phyloP scores from a whole-genome alignment of 1,140 invertebrate genomes.

The Trachelipus rathkii region DNA sequence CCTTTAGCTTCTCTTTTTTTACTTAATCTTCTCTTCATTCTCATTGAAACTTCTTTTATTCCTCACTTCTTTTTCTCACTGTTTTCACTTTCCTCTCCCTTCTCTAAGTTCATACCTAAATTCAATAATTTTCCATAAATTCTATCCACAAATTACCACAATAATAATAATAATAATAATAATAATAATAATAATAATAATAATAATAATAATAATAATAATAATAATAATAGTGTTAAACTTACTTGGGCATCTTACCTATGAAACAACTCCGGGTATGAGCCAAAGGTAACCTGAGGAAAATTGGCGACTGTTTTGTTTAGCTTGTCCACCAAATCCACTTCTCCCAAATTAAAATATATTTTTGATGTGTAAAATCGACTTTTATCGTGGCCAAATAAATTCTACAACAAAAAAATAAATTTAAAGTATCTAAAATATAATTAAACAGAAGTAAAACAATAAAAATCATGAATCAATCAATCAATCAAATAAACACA shows the following conservation, averaged over 20 bases:
- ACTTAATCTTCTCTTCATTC: too few species aligned
- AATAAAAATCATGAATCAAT: not conserved
- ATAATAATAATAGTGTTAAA: too few species aligned
- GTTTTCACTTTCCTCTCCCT: too few species aligned
- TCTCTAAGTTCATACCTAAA: too few species aligned
- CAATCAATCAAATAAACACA: too few species aligned
- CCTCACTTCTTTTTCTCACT: too few species aligned
- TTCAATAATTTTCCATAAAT: too few species aligned
- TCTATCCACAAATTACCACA: not conserved
- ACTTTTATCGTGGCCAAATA: slow-evolving; percentile 45
- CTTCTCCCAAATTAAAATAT: slow-evolving; percentile 59
- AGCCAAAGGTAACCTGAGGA: slow-evolving; percentile 61
- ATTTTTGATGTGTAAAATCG: slow-evolving; percentile 48
- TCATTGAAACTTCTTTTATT: too few species aligned
- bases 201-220: not conserved
- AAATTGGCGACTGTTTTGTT: slow-evolving; percentile 56
- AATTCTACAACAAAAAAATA: slow-evolving; percentile 46
- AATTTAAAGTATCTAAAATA: slow-evolving; percentile 19
- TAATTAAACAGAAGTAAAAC: not conserved
- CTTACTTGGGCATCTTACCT: slow-evolving; percentile 36
- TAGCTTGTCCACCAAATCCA: slow-evolving; percentile 56
- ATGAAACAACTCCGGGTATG: slow-evolving; percentile 62
- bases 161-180: not conserved
- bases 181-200: not conserved
- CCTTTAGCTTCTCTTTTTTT: too few species aligned